These are phyloP conservation scores for Harpagoxenus sublaevis DNA, from an alignment of 2,888 invertebrate genomes.

Conservation along the genomic window DNA sequence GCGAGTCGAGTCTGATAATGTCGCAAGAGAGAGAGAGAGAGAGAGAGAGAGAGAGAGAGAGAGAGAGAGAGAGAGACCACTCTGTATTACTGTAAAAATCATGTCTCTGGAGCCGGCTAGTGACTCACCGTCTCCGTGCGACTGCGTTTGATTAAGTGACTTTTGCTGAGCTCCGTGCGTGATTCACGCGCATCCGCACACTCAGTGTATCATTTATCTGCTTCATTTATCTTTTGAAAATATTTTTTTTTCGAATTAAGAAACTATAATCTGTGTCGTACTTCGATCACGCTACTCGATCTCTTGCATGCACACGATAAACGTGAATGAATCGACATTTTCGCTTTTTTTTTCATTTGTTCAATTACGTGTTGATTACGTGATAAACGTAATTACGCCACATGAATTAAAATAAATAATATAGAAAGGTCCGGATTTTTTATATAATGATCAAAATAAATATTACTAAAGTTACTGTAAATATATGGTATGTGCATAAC, in stretches of 20 bases:
- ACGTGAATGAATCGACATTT: neutral
- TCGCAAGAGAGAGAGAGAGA: too few species aligned
- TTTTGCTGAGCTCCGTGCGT: neutral
- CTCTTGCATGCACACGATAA: neutral
- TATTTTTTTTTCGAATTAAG: neutral
- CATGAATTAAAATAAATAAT: neutral
- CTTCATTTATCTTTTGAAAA: neutral
- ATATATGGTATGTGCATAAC: neutral
- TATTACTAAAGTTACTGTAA: neutral
- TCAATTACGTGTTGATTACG: neutral
- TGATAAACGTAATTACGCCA: neutral
- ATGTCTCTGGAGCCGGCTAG: neutral
- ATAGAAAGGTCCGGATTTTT: neutral
- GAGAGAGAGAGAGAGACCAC: too few species aligned
- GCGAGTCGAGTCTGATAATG: neutral
- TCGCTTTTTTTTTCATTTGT: neutral
- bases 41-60: too few species aligned
- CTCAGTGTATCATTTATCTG: neutral
- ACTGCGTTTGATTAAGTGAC: slow-evolving; percentile 27
- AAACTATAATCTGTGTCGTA: neutral
- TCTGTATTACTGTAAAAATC: neutral
- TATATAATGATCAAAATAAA: neutral
- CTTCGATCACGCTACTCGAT: neutral
- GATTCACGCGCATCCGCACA: slow-evolving; percentile 20
- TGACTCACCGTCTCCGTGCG: slow-evolving; percentile 1